These are phyloP conservation scores for Autographa pulchrina DNA, from an alignment of 2,888 invertebrate genomes.

Conservation along the genomic window DNA sequence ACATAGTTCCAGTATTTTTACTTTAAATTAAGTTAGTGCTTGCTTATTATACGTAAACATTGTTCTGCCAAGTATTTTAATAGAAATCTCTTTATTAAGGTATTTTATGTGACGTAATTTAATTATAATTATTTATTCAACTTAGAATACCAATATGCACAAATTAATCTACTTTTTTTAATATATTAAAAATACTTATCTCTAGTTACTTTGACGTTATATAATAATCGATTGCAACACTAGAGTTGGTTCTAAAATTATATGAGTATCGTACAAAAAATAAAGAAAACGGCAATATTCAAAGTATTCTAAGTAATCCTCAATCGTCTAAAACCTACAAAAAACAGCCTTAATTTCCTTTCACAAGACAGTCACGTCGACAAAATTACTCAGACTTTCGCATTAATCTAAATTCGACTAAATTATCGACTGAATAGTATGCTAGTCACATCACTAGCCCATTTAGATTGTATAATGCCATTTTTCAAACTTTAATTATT, in stretches of 20 bases:
- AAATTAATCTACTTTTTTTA: too few species aligned
- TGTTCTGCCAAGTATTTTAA: background rate
- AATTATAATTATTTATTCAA: too few species aligned
- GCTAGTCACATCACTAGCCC: constrained; percentile 40
- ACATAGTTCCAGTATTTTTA: constrained; percentile 6
- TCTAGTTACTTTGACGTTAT: too few species aligned
- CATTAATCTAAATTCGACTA: constrained; percentile 14
- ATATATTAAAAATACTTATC: too few species aligned
- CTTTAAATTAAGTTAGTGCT: background rate
- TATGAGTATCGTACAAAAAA: background rate
- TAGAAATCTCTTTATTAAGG: too few species aligned
- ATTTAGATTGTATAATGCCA: constrained; percentile 26
- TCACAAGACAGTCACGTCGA: constrained; percentile 19
- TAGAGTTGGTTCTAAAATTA: too few species aligned
- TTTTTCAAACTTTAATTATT: constrained; percentile 58
- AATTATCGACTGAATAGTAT: constrained; percentile 39
- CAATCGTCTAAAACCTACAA: background rate
- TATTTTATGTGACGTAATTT: too few species aligned
- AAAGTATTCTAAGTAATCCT: background rate
- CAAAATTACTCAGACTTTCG: constrained; percentile 16
- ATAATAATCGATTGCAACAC: too few species aligned
- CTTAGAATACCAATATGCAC: too few species aligned
- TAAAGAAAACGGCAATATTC: background rate
- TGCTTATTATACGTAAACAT: background rate
- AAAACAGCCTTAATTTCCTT: constrained; percentile 15